Percentiles rank a stretch among this genome's conserved stretches.
Conservation (phyloP, 1,140 invertebrate species). For the Gryllus bimaculatus region DNA sequence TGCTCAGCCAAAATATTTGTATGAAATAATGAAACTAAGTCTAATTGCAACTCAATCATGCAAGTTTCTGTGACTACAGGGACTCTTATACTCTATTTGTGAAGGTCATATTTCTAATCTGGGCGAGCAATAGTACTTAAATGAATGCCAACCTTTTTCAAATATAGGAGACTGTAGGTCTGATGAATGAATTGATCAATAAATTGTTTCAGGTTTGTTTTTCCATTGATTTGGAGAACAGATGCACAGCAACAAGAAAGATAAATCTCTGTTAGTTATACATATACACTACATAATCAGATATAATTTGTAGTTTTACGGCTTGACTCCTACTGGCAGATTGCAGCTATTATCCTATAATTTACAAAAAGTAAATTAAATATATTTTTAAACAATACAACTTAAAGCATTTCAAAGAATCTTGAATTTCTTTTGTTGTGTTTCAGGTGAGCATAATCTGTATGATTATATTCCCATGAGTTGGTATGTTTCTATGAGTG, state of each 20-base stretch:
- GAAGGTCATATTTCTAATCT: slow-evolving; percentile 16
- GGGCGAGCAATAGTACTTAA: slow-evolving; percentile 25
- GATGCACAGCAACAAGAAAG: not conserved
- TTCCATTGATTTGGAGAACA: not conserved
- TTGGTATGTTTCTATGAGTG: too few relatives aligned
- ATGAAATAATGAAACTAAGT: too few relatives aligned
- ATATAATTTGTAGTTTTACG: too few relatives aligned
- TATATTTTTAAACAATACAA: too few relatives aligned
- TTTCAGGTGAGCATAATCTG: too few relatives aligned
- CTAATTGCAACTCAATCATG: not conserved
- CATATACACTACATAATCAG: not conserved
- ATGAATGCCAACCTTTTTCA: slow-evolving; percentile 39
- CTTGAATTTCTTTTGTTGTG: too few relatives aligned
- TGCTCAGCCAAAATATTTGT: too few relatives aligned
- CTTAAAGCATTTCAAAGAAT: too few relatives aligned
- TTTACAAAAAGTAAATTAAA: too few relatives aligned
- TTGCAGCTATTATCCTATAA: too few relatives aligned
- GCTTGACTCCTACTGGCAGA: too few relatives aligned
- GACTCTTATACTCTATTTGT: not conserved
- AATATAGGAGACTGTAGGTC: slow-evolving; percentile 36
- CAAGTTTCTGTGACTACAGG: not conserved
- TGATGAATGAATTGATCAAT: slow-evolving; percentile 5
- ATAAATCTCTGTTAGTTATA: not conserved
- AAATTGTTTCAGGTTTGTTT: not conserved
- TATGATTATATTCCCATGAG: too few relatives aligned